Evolutionary conservation across 2,113 vertebrate species (phyloP), one percentile per base, ranked within the genome.

Genomic region (Odontesthes bonariensis): DNA sequence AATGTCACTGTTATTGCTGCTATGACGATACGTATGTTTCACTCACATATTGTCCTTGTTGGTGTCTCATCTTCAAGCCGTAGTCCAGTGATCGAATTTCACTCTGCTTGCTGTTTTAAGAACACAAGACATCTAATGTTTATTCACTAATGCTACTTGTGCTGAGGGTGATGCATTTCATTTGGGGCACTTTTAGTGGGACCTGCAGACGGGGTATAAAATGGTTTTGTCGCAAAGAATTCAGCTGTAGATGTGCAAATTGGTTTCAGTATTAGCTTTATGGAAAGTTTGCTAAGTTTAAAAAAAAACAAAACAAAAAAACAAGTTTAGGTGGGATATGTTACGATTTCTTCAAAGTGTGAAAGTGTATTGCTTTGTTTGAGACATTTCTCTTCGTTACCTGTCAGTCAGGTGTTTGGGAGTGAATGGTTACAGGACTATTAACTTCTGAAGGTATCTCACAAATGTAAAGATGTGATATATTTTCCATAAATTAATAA

Each of bases 401-500:
- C 44, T 67, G 68, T 67, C 69, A 79, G 74, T 75, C 46, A 32
- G 51, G 75, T 73, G 82, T 68, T 16, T 33, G 73, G 73, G 70
- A 79, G 60, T 69, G 65, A 82, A 75, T 63, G 63, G 63, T 83
- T 42, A 76, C 81, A 74, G 74, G 86, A 91, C 88, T 91, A 82
- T 86, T 88, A 88, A 75, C 57, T 81, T 78, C 62, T 87, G 88
- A 78, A 77, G 78, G 80, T 86, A 73, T 88, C 75, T 82, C 52
- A 87, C 74, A 78, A 77, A 83, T 88, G 82, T 87, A 86, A 92
- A 92, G 83, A 90, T 93, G 91, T 93, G 86, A 90, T 89, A 89
- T 93, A 92, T 91, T 94, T 92, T 90, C 88, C 91, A 91, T 87
- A 79, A 87, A 88, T 76, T 80, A 93, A 93, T 93, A 92, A 92